Evolutionary conservation across 2,888 invertebrate species (phyloP).

Genomic region (Platycheirus rosarum): DNA sequence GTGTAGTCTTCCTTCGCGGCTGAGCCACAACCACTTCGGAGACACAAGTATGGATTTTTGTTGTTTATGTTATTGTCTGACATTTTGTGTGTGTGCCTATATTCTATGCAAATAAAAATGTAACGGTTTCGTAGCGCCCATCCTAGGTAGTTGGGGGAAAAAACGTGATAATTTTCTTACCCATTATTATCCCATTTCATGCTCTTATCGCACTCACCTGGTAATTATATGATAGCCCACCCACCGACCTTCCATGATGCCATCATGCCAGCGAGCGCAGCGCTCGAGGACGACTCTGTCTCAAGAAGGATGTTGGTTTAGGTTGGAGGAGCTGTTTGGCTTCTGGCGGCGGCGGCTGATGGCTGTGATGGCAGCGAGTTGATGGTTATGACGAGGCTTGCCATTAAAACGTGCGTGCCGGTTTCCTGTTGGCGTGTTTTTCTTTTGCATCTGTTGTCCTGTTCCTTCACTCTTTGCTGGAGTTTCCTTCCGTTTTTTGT

Average conservation of each 20-base stretch:
- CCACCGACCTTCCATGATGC: neutral
- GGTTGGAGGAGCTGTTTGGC: constrained; percentile 42
- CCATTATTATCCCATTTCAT: constrained; percentile 74
- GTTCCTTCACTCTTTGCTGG: neutral
- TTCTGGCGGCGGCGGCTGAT: constrained; percentile 30
- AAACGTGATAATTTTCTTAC: constrained; percentile 74
- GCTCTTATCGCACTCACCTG: constrained; percentile 74
- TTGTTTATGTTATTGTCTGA: constrained; percentile 32
- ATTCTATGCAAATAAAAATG: constrained; percentile 67
- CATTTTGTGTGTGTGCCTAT: constrained; percentile 40
- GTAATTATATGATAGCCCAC: constrained; percentile 53
- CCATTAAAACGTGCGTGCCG: constrained; percentile 72
- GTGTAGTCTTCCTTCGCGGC: constrained; percentile 35
- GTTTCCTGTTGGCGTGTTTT: constrained; percentile 67
- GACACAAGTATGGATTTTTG: constrained; percentile 50
- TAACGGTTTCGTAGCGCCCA: constrained; percentile 34
- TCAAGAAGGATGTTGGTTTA: constrained; percentile 46
- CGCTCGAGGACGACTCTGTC: constrained; percentile 39
- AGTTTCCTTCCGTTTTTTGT: constrained; percentile 30
- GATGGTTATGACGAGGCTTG: constrained; percentile 68
- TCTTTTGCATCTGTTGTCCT: constrained; percentile 6
- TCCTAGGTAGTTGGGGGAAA: constrained; percentile 21
- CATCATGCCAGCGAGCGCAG: neutral
- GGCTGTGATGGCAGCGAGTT: constrained; percentile 38
- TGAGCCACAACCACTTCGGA: constrained; percentile 39